Base-by-base conservation (phyloP, 2,797 vertebrate genomes). In the Leucoraja ocellata region DNA sequence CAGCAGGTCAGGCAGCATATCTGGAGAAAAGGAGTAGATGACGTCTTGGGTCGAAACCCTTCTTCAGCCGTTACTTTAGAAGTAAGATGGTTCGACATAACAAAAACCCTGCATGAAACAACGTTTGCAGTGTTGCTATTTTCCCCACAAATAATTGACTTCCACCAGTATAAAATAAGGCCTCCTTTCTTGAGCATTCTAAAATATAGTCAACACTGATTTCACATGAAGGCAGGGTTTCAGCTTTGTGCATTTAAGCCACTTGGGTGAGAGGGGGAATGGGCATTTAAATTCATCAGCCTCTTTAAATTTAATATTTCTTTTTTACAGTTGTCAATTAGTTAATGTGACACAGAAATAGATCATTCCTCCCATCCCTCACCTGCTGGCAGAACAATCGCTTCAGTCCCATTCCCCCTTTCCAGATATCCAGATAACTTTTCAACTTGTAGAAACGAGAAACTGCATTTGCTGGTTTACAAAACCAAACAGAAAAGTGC, bases 201-300 rank as follows among this genome's bases (percentile, higher is more conserved):
- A 39, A 11, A 28, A 92, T 25, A 14, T 91, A 11, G 11, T 54
- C 28, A 74, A 73, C 68, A 46, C 7, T 18, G 54, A 54, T 54
- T 74, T 76, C 39, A 74, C 39, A 54, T 46, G 36, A 28, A 91
- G 71, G 25, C 4, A 28, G 39, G 73, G 39, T 58, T 91, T 91
- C 63, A 90, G 68, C 88, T 92, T 92, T 92, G 58, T 74, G 25
- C 36, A 92, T 76, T 74, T 76, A 32, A 39, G 23, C 68, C 74
- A 61, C 21, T 4, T 54, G 11, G 13, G 36, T 6, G 71, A 76
- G n/a, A 88, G n/a, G 39, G 71, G 54, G 58, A 13, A 11, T 11
- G 58, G 25, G 23, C 23, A 58, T 58, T 54, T 76, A 11, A 74
- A 76, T 92, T 46, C 76, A 39, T 92, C 71, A 28, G 16, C 58